Evolutionary conservation across 2,113 vertebrate species (phyloP).

Genomic region (Poeciliopsis occidentalis): DNA sequence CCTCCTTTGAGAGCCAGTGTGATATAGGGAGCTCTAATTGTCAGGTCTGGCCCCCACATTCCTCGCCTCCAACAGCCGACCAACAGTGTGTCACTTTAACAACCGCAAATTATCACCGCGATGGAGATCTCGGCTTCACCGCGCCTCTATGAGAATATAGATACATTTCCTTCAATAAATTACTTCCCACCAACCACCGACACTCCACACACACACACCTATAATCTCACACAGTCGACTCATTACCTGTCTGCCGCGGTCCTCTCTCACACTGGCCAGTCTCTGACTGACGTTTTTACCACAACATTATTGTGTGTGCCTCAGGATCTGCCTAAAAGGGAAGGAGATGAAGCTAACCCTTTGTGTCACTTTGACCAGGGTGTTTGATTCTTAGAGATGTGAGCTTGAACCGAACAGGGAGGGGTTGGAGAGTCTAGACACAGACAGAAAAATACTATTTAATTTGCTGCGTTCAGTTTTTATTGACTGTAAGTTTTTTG

Average conservation of each 20-base stretch:
- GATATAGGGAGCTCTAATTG: slow-evolving; percentile 83
- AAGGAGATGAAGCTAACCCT: slow-evolving; percentile 83
- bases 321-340: slow-evolving; percentile 90
- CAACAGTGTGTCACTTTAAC: slow-evolving; percentile 92
- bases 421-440: slow-evolving; percentile 85
- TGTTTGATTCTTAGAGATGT: slow-evolving; percentile 88
- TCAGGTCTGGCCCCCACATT: slow-evolving; percentile 81
- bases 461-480: slow-evolving; percentile 49
- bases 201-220: slow-evolving; percentile 7
- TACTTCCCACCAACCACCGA: slow-evolving; percentile 51
- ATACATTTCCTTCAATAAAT: slow-evolving; percentile 94
- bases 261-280: slow-evolving; percentile 40
- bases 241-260: slow-evolving; percentile 27
- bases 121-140: slow-evolving; percentile 89
- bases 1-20: slow-evolving; percentile 70
- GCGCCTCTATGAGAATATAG: slow-evolving; percentile 87
- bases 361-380: slow-evolving; percentile 88
- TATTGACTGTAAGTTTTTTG: slow-evolving; percentile 58
- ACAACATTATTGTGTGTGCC: slow-evolving; percentile 91
- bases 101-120: slow-evolving; percentile 93
- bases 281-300: slow-evolving; percentile 92
- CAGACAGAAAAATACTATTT: slow-evolving; percentile 74
- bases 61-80: slow-evolving; percentile 83
- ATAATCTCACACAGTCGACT: slow-evolving; percentile 28
- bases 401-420: slow-evolving; percentile 87